Evolutionary conservation across 2,797 vertebrate genomes (phyloP), one percentile per base, ranked within the genome.

Genomic region (Galago senegalensis): DNA sequence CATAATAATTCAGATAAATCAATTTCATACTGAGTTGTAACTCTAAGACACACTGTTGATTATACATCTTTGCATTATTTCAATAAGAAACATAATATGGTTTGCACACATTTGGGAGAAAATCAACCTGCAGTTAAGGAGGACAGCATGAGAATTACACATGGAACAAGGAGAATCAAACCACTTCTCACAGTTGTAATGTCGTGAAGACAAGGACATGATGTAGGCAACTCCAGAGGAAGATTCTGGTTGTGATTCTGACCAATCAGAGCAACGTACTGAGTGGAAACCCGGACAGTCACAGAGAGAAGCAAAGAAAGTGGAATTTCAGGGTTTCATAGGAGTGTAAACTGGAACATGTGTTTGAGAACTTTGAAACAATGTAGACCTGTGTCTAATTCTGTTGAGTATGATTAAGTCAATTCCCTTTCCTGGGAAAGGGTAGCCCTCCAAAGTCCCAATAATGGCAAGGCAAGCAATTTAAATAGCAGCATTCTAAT

Each of bases 191-290:
- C 14, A 58, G 43, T 65, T 91, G 53, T 25, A n/a, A 85, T 23
- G 14, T 8, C 5, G 5, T 69, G 14, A 87, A 83, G 69, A 85
- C 16, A 89, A 70, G 20, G 8, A 37, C 0, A 3, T 5, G 18
- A 40, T 56, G 1, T 4, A 67, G n/a, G 10, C 8, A 73, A 70
- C 3, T 2, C 0, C 0, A 29, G 69, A 12, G 67, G 37, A 40
- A 96, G n/a, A 69, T 79, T 91, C 37, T 75, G 23, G 2, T 1
- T 17, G 6, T 46, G 37, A 61, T 53, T 76, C 14, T 90, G 18
- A 72, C 1, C 4, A 73, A 49, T 6, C 23, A 49, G 34, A 83
- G 21, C 3, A 58, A 69, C 14, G 14, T 34, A 53, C 13, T 34
- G 2, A 2, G 10, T 60, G 18, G 87, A n/a, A 89, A 56, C 16